Conservation (phyloP, 2,888 invertebrate genomes). For the Luperina nickerlii region DNA sequence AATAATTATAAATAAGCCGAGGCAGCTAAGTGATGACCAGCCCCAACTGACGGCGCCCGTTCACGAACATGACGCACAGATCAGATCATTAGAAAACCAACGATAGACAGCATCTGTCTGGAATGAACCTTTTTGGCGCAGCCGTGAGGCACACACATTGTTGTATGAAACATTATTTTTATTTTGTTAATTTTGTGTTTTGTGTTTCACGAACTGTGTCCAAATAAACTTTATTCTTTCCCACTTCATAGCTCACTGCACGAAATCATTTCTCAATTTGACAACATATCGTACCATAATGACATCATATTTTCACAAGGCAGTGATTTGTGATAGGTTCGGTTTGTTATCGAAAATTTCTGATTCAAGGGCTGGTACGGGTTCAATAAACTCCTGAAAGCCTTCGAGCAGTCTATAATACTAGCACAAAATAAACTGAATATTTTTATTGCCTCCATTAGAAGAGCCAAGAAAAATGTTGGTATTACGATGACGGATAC, state of each 20-base stretch:
- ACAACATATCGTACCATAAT: neutral
- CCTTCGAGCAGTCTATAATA: constrained; percentile 9
- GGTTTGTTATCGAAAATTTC: constrained; percentile 14
- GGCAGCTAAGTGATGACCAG: too few species aligned
- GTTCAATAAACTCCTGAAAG: constrained; percentile 17
- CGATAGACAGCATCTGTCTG: too few species aligned
- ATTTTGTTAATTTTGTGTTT: too few species aligned
- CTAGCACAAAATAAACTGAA: constrained; percentile 17
- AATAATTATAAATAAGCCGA: too few species aligned
- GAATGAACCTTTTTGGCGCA: too few species aligned
- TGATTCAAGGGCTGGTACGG: neutral
- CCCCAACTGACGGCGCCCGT: too few species aligned
- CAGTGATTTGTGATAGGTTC: constrained; percentile 6
- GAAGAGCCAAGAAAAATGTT: constrained; percentile 48
- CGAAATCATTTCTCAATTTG: neutral
- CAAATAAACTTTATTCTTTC: too few species aligned
- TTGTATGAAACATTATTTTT: too few species aligned
- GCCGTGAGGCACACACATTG: too few species aligned
- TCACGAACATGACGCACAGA: too few species aligned
- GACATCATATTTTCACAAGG: neutral
- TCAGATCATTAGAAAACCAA: too few species aligned
- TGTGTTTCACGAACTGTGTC: too few species aligned
- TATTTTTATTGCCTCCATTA: constrained; percentile 41
- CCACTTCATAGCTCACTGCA: neutral
- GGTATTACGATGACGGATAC: constrained; percentile 41